These are phyloP conservation scores for Hirudo medicinalis DNA, from an alignment of 1,140 invertebrate species.

Conservation along the genomic window DNA sequence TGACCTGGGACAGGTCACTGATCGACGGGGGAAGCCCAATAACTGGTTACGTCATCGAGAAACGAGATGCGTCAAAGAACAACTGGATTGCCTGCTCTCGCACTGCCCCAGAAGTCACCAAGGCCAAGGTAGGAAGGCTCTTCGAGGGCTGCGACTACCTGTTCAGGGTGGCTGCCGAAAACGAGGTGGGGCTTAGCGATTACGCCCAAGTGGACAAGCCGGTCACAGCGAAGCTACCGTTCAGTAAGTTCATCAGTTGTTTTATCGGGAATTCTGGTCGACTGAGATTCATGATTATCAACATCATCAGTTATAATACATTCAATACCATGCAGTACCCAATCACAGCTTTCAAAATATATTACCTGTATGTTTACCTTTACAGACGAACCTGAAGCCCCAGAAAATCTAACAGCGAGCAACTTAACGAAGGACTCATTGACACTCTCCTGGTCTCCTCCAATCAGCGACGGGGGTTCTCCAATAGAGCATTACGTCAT, in stretches of 20 bases:
- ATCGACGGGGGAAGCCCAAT: constrained; percentile 29
- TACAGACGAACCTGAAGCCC: constrained; percentile 74
- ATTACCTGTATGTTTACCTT: background rate
- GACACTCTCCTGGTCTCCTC: constrained; percentile 77
- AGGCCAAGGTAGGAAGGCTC: constrained; percentile 57
- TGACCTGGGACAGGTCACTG: constrained; percentile 46
- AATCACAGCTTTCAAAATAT: background rate
- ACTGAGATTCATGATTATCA: background rate
- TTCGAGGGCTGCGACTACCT: constrained; percentile 85
- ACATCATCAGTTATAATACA: background rate
- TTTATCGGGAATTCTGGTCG: background rate
- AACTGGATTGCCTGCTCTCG: constrained; percentile 20
- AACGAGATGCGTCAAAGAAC: constrained; percentile 55
- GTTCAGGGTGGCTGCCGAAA: constrained; percentile 82
- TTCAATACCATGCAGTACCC: background rate
- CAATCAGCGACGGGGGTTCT: constrained; percentile 48
- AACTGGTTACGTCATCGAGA: constrained; percentile 82
- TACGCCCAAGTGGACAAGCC: constrained; percentile 58
- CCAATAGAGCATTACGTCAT: constrained; percentile 21
- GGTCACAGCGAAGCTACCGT: constrained; percentile 32
- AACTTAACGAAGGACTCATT: constrained; percentile 82
- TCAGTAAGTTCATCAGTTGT: too few species aligned
- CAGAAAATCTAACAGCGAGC: constrained; percentile 72
- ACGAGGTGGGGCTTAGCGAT: constrained; percentile 76
- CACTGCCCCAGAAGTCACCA: constrained; percentile 11